Percentiles rank a stretch among this genome's conserved stretches.
These are phyloP conservation scores for Phrynocephalus vlangalii DNA, from an alignment of 2,797 vertebrate genomes.

Conservation along the genomic window DNA sequence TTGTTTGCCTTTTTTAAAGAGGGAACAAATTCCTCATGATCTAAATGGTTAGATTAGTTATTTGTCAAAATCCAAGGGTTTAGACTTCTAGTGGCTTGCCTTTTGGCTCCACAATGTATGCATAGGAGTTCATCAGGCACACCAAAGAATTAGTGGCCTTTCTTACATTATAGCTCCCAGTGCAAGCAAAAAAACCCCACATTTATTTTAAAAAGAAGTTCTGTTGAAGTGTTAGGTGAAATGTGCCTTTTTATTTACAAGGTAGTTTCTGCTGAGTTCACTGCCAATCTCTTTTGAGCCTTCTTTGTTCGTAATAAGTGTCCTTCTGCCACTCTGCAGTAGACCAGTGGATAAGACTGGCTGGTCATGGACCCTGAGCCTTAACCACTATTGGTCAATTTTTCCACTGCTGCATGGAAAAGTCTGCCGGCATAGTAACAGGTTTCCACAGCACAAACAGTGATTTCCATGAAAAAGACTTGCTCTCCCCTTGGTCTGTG, in stretches of 20 bases:
- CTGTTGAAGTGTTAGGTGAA: accelerated
- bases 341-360: neutral
- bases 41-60: neutral
- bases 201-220: neutral
- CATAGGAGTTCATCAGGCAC: constrained; percentile 47
- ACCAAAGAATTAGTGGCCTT: constrained; percentile 67
- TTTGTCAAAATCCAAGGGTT: constrained; percentile 40
- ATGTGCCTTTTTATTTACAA: constrained; percentile 15
- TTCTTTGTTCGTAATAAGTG: neutral
- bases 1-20: neutral
- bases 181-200: constrained; percentile 14
- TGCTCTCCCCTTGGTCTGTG: too few species aligned
- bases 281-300: neutral
- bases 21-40: constrained; percentile 24
- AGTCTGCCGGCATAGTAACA: too few species aligned
- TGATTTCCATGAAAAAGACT: neutral
- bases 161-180: neutral
- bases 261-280: neutral
- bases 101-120: neutral
- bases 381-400: neutral
- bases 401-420: too few species aligned
- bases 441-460: neutral
- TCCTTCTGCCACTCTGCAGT: neutral
- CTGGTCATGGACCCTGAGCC: constrained; percentile 8
- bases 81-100: constrained; percentile 24